Base-by-base conservation (phyloP, 2,888 invertebrate genomes). In the Euplagia quadripunctaria region DNA sequence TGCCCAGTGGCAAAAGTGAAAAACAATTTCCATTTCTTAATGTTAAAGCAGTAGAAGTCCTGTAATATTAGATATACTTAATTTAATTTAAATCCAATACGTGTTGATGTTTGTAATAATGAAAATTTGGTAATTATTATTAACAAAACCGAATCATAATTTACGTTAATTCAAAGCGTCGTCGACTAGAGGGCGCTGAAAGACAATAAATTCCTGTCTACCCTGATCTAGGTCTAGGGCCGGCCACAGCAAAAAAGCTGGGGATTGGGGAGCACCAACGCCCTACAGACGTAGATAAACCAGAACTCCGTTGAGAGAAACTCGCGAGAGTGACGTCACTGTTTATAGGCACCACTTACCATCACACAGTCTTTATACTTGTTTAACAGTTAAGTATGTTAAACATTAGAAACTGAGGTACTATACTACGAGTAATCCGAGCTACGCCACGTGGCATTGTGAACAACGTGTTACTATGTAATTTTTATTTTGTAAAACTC, bases 401-500 rank as follows among this genome's bases (percentile, higher is more conserved):
- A 71, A 71, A 51, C 46, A 65, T 66, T 41, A 58, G n/a, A 64
- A 70, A 68, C 68, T 71, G 12, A 71, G 64, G 70, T 69, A n/a
- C n/a, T 72, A 76, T 68, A 73, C 73, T 73, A 11, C 46, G 17
- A 64, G 67, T 78, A 75, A 75, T 43, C 52, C 72, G 67, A 78
- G 66, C 73, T 67, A 71, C 51, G 64, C 68, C 51, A 75, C 67
- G 58, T 20, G 49, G 61, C 61, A 69, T 49, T 61, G 64, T 9
- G 61, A 12, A 64, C 51, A 58, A 74, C 64, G 70, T 41, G 68
- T 64, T 71, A 74, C 73, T 64, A 81, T 81, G 77, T 78, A 68
- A 51, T 42, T 71, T 71, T 79, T 76, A 72, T 79, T 83, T 66
- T 72, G 71, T 64, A 72, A 52, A 69, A 76, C 64, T 69, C 70